Base-by-base conservation (phyloP, 2,113 vertebrate species). In the Condylura cristata region DNA sequence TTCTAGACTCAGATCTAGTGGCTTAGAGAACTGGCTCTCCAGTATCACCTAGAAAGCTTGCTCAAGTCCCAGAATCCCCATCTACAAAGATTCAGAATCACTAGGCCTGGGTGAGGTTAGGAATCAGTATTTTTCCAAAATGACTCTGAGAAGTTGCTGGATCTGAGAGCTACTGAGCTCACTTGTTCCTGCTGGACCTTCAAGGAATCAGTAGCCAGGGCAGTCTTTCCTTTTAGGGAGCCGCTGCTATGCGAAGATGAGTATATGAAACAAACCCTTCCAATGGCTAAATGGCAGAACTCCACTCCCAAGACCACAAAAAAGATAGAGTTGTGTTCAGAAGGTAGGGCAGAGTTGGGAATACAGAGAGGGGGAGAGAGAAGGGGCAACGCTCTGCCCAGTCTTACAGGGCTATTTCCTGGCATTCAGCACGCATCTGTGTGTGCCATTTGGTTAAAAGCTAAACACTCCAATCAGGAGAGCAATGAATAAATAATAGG, bases 401-500 rank as follows among this genome's bases (percentile, higher is more conserved):
- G 41, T 5, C 32, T 48, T 4, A 7, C 3, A 4, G 80, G 32
- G 30, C 7, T 53, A 10, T 30, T 39, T 86, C 70, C 60, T 79
- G 16, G 24, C 34, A 61, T 80, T 56, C 11, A 14, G 13, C 44
- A 17, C 24, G 37, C 30, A 92, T 44, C 48, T 89, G 3, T 32
- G 13, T 61, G 39, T 6, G 26, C 22, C 68, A 30, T 92, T 48
- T 95, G 48, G n/a, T 85, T 72, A 85, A 94, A 94, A 61, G 72
- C 53, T 76, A 88, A 82, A 74, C 17, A 76, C 48, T 7, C 32
- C 28, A 84, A 51, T 39, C 17, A 66, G 14, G 10, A 78, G 1
- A 94, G 16, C 44, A 95, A 85, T 74, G 48, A 78, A 68, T 68
- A 87, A 82, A 85, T 85, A 78, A 22, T 82, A 56, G 68, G 5